Percentiles rank a stretch among this genome's conserved stretches.
These are phyloP conservation scores for Pachycephala philippinensis DNA, from an alignment of 2,113 vertebrate species.

Conservation along the genomic window DNA sequence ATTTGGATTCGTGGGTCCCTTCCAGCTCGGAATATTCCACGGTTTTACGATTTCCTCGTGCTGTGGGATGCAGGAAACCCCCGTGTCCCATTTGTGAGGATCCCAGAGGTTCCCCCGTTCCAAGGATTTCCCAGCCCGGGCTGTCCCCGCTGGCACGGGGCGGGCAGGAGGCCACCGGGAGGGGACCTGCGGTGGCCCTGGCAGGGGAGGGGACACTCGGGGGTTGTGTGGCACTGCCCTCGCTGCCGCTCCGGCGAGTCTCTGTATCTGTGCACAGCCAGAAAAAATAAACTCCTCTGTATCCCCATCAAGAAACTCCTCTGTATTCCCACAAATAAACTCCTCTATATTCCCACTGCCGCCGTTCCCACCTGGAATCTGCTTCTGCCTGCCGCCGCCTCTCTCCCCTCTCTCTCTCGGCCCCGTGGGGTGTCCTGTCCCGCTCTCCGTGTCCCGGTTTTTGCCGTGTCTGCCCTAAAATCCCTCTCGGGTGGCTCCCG, in stretches of 20 bases:
- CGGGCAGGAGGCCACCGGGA: background rate
- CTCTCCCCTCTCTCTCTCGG: background rate
- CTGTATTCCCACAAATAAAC: background rate
- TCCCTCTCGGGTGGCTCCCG: background rate
- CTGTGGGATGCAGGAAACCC: background rate
- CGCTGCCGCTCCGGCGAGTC: background rate
- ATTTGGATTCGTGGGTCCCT: background rate
- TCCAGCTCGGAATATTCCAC: background rate
- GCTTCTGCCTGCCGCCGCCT: background rate
- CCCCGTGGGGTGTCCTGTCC: background rate
- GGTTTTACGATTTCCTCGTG: background rate
- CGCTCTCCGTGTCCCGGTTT: background rate
- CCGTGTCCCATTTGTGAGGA: accelerated
- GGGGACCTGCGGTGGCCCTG: background rate
- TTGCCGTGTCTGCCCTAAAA: background rate
- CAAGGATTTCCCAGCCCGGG: accelerated
- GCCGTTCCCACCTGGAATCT: conserved; percentile 22
- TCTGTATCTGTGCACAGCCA: background rate
- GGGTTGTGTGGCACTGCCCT: background rate
- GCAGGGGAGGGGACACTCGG: background rate
- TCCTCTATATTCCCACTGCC: background rate
- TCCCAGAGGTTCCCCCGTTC: background rate
- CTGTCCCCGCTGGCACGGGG: accelerated
- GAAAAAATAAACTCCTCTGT: background rate
- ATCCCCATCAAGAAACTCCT: background rate